These are phyloP conservation scores for Pollenia labialis DNA, from an alignment of 2,888 invertebrate genomes.

Conservation along the genomic window DNA sequence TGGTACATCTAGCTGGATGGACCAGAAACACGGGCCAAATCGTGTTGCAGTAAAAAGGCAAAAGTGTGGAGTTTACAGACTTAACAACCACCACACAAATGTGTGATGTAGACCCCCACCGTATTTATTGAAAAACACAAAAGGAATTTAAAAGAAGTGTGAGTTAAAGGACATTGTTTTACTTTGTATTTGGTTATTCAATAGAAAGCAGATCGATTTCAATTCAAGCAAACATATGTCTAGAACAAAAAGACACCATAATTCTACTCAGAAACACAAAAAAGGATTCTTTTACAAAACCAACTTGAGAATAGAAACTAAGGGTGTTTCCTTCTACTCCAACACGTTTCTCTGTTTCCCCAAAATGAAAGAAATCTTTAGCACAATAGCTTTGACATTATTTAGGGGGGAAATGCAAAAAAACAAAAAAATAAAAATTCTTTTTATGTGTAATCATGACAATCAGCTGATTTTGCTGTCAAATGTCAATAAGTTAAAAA, in stretches of 20 bases:
- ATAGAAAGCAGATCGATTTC: constrained; percentile 62
- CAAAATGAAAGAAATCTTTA: background rate
- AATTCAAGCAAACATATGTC: constrained; percentile 41
- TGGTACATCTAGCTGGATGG: constrained; percentile 47
- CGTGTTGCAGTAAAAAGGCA: constrained; percentile 46
- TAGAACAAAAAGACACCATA: background rate
- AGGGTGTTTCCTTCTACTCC: background rate
- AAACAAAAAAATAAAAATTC: background rate
- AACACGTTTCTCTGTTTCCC: constrained; percentile 25
- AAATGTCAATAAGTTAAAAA: constrained; percentile 68
- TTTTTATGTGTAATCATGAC: constrained; percentile 58
- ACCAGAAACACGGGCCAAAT: constrained; percentile 65
- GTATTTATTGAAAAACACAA: background rate
- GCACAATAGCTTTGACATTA: constrained; percentile 17
- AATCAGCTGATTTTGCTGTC: constrained; percentile 71
- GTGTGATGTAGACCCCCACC: background rate
- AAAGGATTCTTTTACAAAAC: constrained; percentile 33
- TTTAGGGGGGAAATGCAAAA: constrained; percentile 5
- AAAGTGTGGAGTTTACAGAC: background rate
- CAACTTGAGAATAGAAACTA: background rate
- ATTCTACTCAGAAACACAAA: background rate
- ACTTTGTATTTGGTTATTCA: constrained; percentile 52
- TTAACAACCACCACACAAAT: background rate
- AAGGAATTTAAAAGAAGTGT: background rate
- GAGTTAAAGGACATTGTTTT: constrained; percentile 14